Percentiles rank a stretch among this genome's conserved stretches.
Conservation (phyloP, 2,797 vertebrate genomes). For the Oryzias sinensis region DNA sequence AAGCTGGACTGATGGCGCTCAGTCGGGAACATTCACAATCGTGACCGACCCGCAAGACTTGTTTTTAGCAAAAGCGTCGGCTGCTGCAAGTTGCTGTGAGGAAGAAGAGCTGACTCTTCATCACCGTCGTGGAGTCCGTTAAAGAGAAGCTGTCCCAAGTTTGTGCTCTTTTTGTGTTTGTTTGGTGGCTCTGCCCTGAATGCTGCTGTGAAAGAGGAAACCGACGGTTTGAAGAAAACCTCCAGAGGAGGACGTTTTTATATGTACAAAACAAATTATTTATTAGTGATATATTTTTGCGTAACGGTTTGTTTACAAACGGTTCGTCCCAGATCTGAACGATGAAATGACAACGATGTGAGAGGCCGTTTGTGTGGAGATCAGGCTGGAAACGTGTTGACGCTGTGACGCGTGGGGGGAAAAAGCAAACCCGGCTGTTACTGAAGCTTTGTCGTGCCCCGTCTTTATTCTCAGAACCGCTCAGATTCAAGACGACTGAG, state of each 20-base stretch:
- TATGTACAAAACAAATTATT: conserved; percentile 77
- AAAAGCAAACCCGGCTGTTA: conserved; percentile 13
- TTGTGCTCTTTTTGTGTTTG: conserved; percentile 36
- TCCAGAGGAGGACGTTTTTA: conserved; percentile 66
- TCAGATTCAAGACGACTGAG: conserved; percentile 43
- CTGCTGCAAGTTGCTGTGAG: conserved; percentile 12
- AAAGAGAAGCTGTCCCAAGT: conserved; percentile 28
- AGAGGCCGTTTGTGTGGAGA: no score
- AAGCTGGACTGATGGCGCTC: conserved; percentile 86
- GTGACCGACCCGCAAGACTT: no score
- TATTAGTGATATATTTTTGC: conserved; percentile 76
- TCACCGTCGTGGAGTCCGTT: background rate
- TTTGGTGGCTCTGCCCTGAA: conserved; percentile 60
- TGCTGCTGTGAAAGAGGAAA: conserved; percentile 62
- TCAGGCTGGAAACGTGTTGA: conserved; percentile 33
- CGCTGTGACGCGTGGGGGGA: conserved; percentile 7
- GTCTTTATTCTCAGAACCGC: conserved; percentile 45
- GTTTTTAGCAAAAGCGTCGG: conserved; percentile 6
- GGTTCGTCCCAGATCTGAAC: conserved; percentile 47
- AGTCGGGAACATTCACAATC: conserved; percentile 1
- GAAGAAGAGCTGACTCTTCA: background rate
- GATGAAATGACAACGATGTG: conserved; percentile 31
- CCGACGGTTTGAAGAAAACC: conserved; percentile 52
- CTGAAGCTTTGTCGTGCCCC: conserved; percentile 32
- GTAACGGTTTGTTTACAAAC: conserved; percentile 61